Base-by-base conservation (phyloP, 2,113 vertebrate genomes). In the Procavia capensis region DNA sequence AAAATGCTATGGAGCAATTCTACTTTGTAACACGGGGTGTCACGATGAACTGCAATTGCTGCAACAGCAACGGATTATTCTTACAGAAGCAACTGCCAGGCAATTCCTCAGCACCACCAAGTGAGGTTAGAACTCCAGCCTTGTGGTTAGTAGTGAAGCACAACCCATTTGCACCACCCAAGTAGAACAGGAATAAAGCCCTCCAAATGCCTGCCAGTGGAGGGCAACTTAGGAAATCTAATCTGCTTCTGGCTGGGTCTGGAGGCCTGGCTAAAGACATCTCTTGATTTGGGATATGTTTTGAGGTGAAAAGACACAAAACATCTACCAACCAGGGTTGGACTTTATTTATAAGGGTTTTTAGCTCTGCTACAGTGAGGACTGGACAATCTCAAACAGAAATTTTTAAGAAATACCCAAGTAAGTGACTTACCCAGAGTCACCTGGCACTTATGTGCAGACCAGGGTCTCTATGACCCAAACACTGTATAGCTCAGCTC, bases 401-500 rank as follows among this genome's bases (percentile, higher is more conserved):
- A 78, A 43, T 57, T 68, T 76, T 68, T 76, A 50, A 61, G 61
- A 90, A 93, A 74, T 84, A 41, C 66, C 75, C 64, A 64, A 85
- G 36, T 29, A 90, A 34, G 11, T 22, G 24, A 45, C 41, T 83
- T 86, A 31, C 41, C 22, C 41, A 27, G 54, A 88, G 27, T 88
- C 61, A 31, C 24, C 6, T 39, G 20, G 9, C 22, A 45, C 9
- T 1, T 20, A 29, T 64, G 13, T 6, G 13, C 27, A 72, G 24
- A 86, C 7, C 39, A 36, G 22, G 1, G 34, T 74, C 80, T 78
- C 31, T 14, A 57, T 59, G 68, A 57, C 63, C 61, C 36, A 50
- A 27, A 36, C 36, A 50, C 39, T 82, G n/a, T 27, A 70, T 27
- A 70, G 57, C 34, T 27, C 11, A 24, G 34, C 1, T 5, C 41